Base-by-base conservation (phyloP, 2,888 invertebrate genomes). In the Norana najaformis region DNA sequence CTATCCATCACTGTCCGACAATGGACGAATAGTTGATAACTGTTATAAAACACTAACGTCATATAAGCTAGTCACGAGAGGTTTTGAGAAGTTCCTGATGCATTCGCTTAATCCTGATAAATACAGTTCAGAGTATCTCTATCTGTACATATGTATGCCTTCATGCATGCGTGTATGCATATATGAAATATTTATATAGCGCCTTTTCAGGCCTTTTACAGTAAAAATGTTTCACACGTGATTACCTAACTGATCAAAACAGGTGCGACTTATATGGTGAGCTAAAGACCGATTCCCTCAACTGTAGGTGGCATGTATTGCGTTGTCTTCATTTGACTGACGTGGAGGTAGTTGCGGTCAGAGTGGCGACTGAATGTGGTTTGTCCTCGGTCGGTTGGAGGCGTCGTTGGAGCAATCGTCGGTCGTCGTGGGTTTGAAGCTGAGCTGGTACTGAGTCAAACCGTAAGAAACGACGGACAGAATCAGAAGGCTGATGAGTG, bases 391-490 rank as follows among this genome's bases (percentile, higher is more conserved):
- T 69, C 69, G 69, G 11, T 69, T 69, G 69, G 69, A n/a, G 69
- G n/a, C 69, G 69, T 69, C 23, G 53, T 69, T 69, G 69, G 69
- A 69, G n/a, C 69, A 69, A 13, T 69, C 69, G 69, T 69, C 69
- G 69, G 69, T n/a, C 8, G 69, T 69, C n/a, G 69, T 69, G n/a
- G 69, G 69, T 69, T 69, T 69, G 69, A n/a, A 69, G 69, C 69
- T 69, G 69, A 69, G 69, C 69, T 69, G 69, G 69, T 94, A 94
- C 92, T 94, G 94, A 18, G 94, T 94, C 88, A 94, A 92, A 34
- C 94, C 94, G 90, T 94, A 94, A 90, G 93, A 94, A 93, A 94
- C 93, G 88, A 94, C 94, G 89, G 94, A 92, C 11, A 94, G 92
- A 6, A 94, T 93, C 34, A 94, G 93, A 37, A 94, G 92, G 36